A percentile compares a stretch with the other conserved stretches of the same genome.
Evolutionary conservation across 2,888 invertebrate genomes (phyloP).

Genomic region (Dicranocentrus wangi): DNA sequence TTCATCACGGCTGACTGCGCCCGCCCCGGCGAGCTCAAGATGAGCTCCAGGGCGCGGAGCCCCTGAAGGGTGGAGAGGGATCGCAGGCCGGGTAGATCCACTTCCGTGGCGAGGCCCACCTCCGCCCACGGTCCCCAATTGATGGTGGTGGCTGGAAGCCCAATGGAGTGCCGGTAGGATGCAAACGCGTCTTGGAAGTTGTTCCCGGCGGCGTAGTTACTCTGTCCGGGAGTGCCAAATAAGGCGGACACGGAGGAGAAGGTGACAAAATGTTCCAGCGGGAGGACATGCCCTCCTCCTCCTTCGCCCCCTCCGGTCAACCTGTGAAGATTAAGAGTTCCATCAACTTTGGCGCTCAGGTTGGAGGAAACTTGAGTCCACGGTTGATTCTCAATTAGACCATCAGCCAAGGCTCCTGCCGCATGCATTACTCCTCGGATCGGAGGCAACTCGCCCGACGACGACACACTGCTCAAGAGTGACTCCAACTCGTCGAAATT

Average conservation of each 20-base stretch:
- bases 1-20: constrained; percentile 8
- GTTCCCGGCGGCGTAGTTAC: constrained; percentile 54
- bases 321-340: constrained; percentile 57
- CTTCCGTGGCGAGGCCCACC: constrained; percentile 24
- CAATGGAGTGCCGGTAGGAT: constrained; percentile 34
- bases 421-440: constrained; percentile 54
- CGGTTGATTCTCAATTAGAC: constrained; percentile 29
- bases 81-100: constrained; percentile 2
- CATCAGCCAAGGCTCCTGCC: constrained; percentile 52
- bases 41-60: constrained; percentile 2
- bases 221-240: constrained; percentile 44
- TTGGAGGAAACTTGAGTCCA: constrained; percentile 45
- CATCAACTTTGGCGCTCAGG: constrained; percentile 9
- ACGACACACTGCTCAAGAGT: background rate
- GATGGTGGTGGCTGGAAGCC: constrained; percentile 39
- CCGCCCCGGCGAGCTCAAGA: background rate
- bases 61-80: constrained; percentile 20
- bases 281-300: too few species aligned
- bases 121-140: constrained; percentile 60
- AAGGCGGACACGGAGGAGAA: constrained; percentile 43
- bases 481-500: background rate
- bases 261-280: constrained; percentile 52
- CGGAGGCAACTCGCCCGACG: constrained; percentile 18
- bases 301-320: constrained; percentile 26
- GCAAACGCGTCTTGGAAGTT: constrained; percentile 48